Conservation (phyloP, 2,113 vertebrate genomes). For the Aptenodytes forsteri region DNA sequence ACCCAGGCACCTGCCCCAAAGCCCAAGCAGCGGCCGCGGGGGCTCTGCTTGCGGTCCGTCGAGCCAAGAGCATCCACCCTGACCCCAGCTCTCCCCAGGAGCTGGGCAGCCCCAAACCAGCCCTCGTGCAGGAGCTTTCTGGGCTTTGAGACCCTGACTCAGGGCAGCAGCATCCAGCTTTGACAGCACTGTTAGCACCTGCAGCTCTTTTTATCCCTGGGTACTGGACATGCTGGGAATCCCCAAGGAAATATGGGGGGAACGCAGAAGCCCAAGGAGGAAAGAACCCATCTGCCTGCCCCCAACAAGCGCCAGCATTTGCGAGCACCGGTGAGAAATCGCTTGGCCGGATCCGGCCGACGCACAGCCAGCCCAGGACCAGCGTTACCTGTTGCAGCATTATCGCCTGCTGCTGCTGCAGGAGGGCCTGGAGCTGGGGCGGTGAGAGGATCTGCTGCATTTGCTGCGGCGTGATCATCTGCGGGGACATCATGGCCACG, state of each 20-base stretch:
- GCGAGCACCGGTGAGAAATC: accelerated
- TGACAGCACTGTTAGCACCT: not conserved
- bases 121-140: not conserved
- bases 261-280: not conserved
- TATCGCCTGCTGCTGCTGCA: constrained; percentile 96
- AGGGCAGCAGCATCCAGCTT: not conserved
- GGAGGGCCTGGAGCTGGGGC: constrained; percentile 93
- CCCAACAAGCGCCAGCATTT: not conserved
- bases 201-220: not conserved
- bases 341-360: accelerated
- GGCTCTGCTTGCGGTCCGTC: accelerated
- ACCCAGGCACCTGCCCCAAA: not conserved
- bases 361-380: not conserved
- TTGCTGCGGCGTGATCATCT: constrained; percentile 98
- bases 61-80: not conserved
- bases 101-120: not conserved
- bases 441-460: constrained; percentile 99
- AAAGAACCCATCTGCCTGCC: not conserved
- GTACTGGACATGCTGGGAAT: not conserved
- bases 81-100: not conserved
- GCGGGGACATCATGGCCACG: constrained; percentile 98
- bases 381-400: constrained; percentile 95
- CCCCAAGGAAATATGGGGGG: not conserved
- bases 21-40: accelerated
- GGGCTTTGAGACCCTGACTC: not conserved